Evolutionary conservation across 2,113 vertebrate genomes (phyloP), one percentile per base, ranked within the genome.

Genomic region (Xiphophorus hellerii): DNA sequence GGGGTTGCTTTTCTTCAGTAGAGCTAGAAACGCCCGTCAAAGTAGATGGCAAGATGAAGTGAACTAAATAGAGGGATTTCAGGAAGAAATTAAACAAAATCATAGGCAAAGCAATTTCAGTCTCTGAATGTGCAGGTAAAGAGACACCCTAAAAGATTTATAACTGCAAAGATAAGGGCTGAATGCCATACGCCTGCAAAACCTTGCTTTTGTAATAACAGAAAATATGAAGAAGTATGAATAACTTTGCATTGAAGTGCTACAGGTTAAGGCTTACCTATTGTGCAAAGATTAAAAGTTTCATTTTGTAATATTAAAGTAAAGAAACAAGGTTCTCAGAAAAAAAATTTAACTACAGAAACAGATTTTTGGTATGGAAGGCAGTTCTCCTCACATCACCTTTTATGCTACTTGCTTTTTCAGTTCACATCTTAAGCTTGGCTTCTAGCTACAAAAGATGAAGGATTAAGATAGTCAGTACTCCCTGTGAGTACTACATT

Each of bases 381-480:
- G 22, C 71, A 65, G 60, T 73, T 48, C 15, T 48, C 44, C 65
- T 76, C 33, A 74, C 37, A 22, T 68, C 62, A 54, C 17, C 48
- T 77, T 33, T 74, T 64, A n/a, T 74, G 58, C 64, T 80, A 73
- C 72, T 85, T 83, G 82, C 70, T 65, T 77, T 68, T 87, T 81
- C 66, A 88, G 80, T 89, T 74, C 68, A 66, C 67, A 65, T 62
- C 33, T 73, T 84, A 74, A 84, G 82, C 73, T 71, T 76, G 71
- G 66, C 73, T 78, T 69, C 69, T 42, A 77, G 76, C 74, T 77
- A 75, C 85, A 86, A 84, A 77, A 82, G 83, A 84, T 76, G 27
- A 54, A 75, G 87, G 73, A 88, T 92, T 89, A 90, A 86, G 82
- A 84, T 83, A 83, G 88, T 87, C 48, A 86, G 81, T 83, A 82